phyloP scores from a whole-genome alignment of 1,140 invertebrate genomes.

The Apis dorsata region DNA sequence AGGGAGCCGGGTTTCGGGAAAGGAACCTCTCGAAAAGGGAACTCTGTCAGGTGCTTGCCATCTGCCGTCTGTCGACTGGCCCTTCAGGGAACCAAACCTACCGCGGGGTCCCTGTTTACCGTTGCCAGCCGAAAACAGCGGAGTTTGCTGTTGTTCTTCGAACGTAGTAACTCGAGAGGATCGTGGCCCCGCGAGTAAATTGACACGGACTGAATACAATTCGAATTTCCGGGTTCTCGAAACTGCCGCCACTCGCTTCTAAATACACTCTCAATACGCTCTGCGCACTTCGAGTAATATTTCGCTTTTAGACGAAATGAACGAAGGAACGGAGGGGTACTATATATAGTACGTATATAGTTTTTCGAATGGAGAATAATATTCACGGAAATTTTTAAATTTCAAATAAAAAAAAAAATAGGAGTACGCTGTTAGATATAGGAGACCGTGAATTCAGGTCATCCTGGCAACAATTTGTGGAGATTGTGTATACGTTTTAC shows the following conservation, averaged over 20 bases:
- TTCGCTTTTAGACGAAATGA: no score
- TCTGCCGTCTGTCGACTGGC: slow-evolving; percentile 50
- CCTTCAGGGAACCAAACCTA: slow-evolving; percentile 44
- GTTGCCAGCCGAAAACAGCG: slow-evolving; percentile 11
- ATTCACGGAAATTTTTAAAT: not conserved
- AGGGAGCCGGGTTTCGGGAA: not conserved
- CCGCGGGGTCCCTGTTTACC: slow-evolving; percentile 31
- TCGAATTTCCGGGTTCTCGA: slow-evolving; percentile 31
- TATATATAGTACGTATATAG: no score
- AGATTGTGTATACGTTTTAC: not conserved
- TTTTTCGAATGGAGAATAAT: no score
- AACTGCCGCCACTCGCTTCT: no score
- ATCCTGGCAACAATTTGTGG: not conserved
- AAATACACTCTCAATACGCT: not conserved
- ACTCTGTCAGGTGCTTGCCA: slow-evolving; percentile 58
- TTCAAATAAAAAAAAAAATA: no score
- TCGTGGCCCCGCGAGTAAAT: slow-evolving; percentile 6
- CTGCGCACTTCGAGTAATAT: not conserved
- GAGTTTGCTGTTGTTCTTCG: slow-evolving; percentile 29
- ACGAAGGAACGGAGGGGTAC: no score
- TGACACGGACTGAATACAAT: slow-evolving; percentile 24
- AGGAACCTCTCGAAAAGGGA: slow-evolving; percentile 24
- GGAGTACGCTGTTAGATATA: not conserved
- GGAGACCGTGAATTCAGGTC: not conserved
- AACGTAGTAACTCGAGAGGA: slow-evolving; percentile 33